Evolutionary conservation across 2,113 vertebrate genomes (phyloP).

Genomic region (Naja naja): DNA sequence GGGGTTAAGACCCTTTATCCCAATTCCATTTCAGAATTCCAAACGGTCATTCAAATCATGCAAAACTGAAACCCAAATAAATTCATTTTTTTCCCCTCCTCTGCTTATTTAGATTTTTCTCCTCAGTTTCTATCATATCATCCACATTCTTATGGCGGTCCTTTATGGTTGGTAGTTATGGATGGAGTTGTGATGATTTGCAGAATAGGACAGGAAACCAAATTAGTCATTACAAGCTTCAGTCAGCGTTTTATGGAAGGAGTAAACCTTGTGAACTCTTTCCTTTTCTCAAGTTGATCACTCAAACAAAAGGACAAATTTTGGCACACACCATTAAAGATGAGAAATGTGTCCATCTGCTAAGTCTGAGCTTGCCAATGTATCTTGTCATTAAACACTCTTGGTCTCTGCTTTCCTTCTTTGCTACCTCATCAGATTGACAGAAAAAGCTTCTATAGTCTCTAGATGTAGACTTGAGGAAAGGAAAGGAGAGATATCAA

Average conservation of each 20-base stretch:
- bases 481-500: background rate
- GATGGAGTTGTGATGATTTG: background rate
- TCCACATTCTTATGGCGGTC: background rate
- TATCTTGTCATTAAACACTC: constrained; percentile 10
- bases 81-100: background rate
- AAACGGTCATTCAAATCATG: background rate
- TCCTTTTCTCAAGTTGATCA: constrained; percentile 6
- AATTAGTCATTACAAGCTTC: background rate
- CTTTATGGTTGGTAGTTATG: background rate
- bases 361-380: background rate
- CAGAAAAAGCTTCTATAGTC: background rate
- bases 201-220: background rate
- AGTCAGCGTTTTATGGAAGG: background rate
- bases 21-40: background rate
- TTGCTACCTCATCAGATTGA: constrained; percentile 39
- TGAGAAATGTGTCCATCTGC: constrained; percentile 12
- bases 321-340: background rate
- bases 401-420: background rate
- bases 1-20: background rate
- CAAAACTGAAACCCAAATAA: background rate
- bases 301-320: background rate
- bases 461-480: background rate
- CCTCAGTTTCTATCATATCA: background rate
- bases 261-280: background rate
- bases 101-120: background rate